Percentiles rank a stretch among this genome's conserved stretches.
phyloP scores from a whole-genome alignment of 2,797 vertebrate genomes.

The Coregonus sp. region DNA sequence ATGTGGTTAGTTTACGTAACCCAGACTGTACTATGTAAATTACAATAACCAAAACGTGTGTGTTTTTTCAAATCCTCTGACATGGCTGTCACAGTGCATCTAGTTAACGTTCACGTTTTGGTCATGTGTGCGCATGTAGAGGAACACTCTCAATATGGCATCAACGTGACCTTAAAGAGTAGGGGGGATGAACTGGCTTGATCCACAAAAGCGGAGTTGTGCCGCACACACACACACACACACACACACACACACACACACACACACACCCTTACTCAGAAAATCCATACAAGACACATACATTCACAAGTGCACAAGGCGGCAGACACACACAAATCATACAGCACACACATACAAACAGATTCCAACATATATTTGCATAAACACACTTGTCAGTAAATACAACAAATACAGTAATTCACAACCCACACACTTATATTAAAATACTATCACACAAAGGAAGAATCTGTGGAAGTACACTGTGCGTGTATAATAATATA shows the following conservation, averaged over 20 bases:
- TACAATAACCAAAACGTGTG: neutral
- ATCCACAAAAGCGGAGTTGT: constrained; percentile 40
- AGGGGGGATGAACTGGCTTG: constrained; percentile 43
- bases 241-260: constrained; percentile 36
- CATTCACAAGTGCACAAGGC: neutral
- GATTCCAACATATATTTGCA: neutral
- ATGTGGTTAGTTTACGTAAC: constrained; percentile 33
- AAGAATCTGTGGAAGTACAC: neutral
- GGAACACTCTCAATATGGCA: constrained; percentile 43
- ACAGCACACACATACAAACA: neutral
- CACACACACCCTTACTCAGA: neutral
- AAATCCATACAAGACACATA: neutral
- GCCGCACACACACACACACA: constrained; percentile 43
- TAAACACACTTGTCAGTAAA: too few species aligned
- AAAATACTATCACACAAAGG: neutral
- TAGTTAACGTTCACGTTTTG: constrained; percentile 14
- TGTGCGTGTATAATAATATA: neutral
- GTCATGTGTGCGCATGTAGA: constrained; percentile 22
- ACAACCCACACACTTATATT: neutral
- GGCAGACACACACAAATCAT: too few species aligned
- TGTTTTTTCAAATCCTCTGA: constrained; percentile 26
- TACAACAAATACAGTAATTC: neutral
- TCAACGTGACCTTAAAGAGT: constrained; percentile 58
- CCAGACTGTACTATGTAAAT: constrained; percentile 33
- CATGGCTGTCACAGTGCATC: constrained; percentile 48